A percentile compares a stretch with the other conserved stretches of the same genome.
Conservation (phyloP, 2,888 invertebrate genomes). For the Drosophila nr. perissopoda region DNA sequence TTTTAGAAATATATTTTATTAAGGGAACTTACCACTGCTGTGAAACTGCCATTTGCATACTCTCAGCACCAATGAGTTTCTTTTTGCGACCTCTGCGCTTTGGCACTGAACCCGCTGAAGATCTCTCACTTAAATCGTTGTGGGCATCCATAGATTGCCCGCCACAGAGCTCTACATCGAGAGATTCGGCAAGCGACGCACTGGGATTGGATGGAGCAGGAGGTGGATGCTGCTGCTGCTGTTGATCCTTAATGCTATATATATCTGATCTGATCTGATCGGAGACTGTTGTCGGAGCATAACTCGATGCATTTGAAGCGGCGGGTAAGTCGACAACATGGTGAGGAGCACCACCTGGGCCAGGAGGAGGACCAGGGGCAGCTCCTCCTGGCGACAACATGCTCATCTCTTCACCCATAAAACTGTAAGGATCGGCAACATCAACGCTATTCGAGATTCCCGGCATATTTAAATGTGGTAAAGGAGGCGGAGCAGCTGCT, state of each 20-base stretch:
- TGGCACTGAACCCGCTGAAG: conserved; percentile 84
- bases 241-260: conserved; percentile 29
- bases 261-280: conserved; percentile 21
- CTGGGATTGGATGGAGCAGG: background rate
- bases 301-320: conserved; percentile 32
- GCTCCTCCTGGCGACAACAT: conserved; percentile 61
- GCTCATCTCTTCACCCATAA: conserved; percentile 90
- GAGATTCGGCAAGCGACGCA: conserved; percentile 2
- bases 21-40: conserved; percentile 52
- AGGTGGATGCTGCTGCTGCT: conserved; percentile 30
- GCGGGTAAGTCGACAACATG: conserved; percentile 7
- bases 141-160: conserved; percentile 26
- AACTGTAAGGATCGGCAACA: conserved; percentile 90
- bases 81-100: conserved; percentile 95
- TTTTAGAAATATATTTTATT: background rate
- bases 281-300: conserved; percentile 19
- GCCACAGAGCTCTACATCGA: conserved; percentile 18
- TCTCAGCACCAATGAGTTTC: conserved; percentile 86
- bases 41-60: conserved; percentile 17
- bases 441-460: conserved; percentile 29
- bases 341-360: conserved; percentile 34
- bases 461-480: background rate
- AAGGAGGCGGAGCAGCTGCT: background rate
- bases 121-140: conserved; percentile 16
- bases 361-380: background rate